Conservation (phyloP, 2,113 vertebrate species). For the Monarcha castaneiventris region DNA sequence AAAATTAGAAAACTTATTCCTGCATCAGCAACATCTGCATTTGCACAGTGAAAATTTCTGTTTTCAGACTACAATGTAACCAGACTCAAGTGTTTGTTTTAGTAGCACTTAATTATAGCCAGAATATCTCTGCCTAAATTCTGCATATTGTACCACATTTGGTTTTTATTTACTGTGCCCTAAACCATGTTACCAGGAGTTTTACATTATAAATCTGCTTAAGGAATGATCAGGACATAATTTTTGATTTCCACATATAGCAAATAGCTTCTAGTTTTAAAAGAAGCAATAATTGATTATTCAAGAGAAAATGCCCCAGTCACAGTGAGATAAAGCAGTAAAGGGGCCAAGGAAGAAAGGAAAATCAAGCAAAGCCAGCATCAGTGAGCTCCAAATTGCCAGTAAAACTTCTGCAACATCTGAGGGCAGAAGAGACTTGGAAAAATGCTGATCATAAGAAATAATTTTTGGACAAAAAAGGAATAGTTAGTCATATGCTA, state of each 20-base stretch:
- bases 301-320: background rate
- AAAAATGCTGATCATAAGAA: background rate
- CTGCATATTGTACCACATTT: background rate
- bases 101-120: background rate
- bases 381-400: background rate
- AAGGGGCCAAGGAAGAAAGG: background rate
- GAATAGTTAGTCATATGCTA: background rate
- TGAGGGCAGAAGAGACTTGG: background rate
- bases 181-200: background rate
- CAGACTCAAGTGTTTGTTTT: background rate
- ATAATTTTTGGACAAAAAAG: background rate
- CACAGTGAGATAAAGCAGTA: background rate
- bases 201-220: background rate
- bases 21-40: background rate
- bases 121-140: background rate
- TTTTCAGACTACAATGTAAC: background rate
- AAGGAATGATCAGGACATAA: background rate
- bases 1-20: background rate
- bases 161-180: background rate
- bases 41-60: background rate
- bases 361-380: background rate
- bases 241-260: background rate
- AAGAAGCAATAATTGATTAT: background rate
- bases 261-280: background rate
- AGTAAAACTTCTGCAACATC: background rate